phyloP scores from a whole-genome alignment of 2,113 vertebrate genomes.

The Isichthys henryi region DNA sequence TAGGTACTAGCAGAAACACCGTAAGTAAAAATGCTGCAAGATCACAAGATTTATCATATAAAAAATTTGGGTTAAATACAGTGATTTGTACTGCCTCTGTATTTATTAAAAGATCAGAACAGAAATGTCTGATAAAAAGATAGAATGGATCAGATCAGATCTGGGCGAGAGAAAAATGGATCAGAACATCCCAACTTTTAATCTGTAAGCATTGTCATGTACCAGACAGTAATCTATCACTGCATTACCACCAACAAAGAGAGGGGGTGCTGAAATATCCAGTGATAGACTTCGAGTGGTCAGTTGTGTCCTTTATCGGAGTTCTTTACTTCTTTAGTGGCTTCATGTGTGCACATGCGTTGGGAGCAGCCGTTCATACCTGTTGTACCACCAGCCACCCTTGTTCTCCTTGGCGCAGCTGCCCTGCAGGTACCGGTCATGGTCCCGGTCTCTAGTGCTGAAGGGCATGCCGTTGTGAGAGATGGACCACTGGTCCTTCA shows the following conservation, averaged over 20 bases:
- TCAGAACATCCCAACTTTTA: not conserved
- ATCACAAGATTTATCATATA: not conserved
- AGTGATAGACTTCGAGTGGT: not conserved
- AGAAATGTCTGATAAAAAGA: not conserved
- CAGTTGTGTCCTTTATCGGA: not conserved
- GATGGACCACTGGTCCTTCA: conserved; percentile 76
- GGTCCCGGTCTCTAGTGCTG: conserved; percentile 76
- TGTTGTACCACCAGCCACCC: conserved; percentile 87
- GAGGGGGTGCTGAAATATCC: not conserved
- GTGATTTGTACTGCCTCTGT: not conserved
- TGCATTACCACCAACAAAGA: not conserved
- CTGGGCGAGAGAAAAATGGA: not conserved
- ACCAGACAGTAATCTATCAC: not conserved
- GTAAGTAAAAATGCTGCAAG: not conserved
- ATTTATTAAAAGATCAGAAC: not conserved
- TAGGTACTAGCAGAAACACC: not conserved
- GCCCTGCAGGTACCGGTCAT: conserved; percentile 72
- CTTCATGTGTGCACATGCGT: not conserved
- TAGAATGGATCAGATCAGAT: not conserved
- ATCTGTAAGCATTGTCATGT: not conserved
- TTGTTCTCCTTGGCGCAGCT: conserved; percentile 75
- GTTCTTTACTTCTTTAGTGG: too few species aligned
- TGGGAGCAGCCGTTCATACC: conserved; percentile 50
- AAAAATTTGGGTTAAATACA: not conserved
- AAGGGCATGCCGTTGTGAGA: conserved; percentile 77